These are phyloP conservation scores for Pelagia noctiluca DNA, from an alignment of 30 jellyfish, hydroid and myxozoan genomes.

Conservation along the genomic window DNA sequence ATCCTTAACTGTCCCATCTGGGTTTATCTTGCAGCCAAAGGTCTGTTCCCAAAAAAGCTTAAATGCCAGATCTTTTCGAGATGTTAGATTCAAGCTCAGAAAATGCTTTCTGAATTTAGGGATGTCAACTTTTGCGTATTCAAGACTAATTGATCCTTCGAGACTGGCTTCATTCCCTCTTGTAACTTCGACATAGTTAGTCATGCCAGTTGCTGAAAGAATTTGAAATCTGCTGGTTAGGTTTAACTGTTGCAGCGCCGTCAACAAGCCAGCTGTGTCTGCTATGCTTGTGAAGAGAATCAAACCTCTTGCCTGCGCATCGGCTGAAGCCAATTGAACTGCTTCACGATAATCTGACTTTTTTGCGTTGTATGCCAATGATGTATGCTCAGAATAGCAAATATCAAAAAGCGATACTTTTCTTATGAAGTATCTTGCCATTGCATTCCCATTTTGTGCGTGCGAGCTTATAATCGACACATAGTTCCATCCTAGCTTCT, in stretches of 20 bases:
- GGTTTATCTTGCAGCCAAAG: neutral
- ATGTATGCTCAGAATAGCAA: conserved; percentile 44
- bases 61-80: conserved; percentile 1
- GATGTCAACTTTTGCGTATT: conserved; percentile 33
- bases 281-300: conserved; percentile 67
- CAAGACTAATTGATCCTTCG: conserved; percentile 77
- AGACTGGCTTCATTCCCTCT: conserved; percentile 65
- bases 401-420: conserved; percentile 26
- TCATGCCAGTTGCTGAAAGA: conserved; percentile 80
- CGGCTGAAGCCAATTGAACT: conserved; percentile 29
- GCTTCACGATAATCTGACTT: conserved; percentile 31
- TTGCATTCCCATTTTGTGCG: conserved; percentile 84
- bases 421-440: conserved; percentile 62
- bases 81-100: conserved; percentile 2
- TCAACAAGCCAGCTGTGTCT: conserved; percentile 64
- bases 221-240: conserved; percentile 51
- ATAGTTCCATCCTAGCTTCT: conserved; percentile 77
- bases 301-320: conserved; percentile 35
- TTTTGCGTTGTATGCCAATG: conserved; percentile 49
- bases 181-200: conserved; percentile 65
- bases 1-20: too few relatives aligned
- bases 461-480: conserved; percentile 85
- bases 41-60: conserved; percentile 19
- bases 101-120: conserved; percentile 37
- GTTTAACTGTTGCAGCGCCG: conserved; percentile 41